phyloP scores from a whole-genome alignment of 2,797 vertebrate species.

The Sebastes reedi region DNA sequence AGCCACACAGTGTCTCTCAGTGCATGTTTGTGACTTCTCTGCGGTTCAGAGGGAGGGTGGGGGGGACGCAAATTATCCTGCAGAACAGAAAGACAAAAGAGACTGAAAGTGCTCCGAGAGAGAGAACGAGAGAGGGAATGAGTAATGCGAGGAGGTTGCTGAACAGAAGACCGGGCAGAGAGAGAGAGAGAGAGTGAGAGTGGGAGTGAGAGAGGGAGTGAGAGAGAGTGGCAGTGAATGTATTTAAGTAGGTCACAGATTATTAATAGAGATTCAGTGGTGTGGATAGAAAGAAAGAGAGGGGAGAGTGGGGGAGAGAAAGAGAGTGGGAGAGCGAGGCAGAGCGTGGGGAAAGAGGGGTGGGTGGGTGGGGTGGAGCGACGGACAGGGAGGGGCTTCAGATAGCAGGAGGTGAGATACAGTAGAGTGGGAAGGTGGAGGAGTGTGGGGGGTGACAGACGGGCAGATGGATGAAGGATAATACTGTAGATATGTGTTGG shows the following conservation, averaged over 20 bases:
- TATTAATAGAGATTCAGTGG: conserved; percentile 88
- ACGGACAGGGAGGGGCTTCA: conserved; percentile 39
- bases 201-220: conserved; percentile 38
- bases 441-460: conserved; percentile 61
- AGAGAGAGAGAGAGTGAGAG: conserved; percentile 29
- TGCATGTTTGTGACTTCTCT: conserved; percentile 69
- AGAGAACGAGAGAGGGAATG: conserved; percentile 61
- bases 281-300: conserved; percentile 81
- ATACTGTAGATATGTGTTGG: conserved; percentile 58
- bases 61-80: conserved; percentile 64
- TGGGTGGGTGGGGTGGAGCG: conserved; percentile 30
- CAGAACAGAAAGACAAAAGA: conserved; percentile 78
- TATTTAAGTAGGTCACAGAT: conserved; percentile 89
- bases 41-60: conserved; percentile 25
- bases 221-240: conserved; percentile 80
- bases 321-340: conserved; percentile 33
- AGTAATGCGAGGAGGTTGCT: conserved; percentile 70
- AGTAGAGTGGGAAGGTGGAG: conserved; percentile 60
- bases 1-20: conserved; percentile 36
- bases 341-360: conserved; percentile 54
- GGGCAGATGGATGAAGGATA: conserved; percentile 75
- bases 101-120: conserved; percentile 62
- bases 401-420: conserved; percentile 63
- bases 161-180: conserved; percentile 65
- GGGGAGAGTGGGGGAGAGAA: conserved; percentile 56